Evolutionary conservation across 2,888 invertebrate species (phyloP), one percentile per base, ranked within the genome.

Genomic region (Drosophila kokeensis): DNA sequence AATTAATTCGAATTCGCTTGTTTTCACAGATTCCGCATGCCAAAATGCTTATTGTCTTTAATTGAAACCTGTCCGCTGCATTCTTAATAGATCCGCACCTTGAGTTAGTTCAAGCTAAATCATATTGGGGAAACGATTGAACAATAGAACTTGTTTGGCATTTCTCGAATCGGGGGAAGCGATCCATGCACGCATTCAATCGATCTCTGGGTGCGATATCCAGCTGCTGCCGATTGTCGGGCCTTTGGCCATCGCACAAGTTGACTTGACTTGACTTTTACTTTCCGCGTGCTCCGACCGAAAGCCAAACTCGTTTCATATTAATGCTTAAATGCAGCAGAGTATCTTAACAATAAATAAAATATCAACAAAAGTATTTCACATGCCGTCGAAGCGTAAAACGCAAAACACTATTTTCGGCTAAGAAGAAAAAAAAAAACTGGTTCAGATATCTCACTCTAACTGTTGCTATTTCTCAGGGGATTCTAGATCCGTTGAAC

Each of bases 221-320:
- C 45, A 40, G 59, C 29, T 52, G 69, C 64, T 45, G 66, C 32
- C 40, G 27, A 40, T 65, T 42, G 52, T 53, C 34, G 54, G 54
- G 42, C 54, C 69, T 68, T 65, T 82, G 58, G 76, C 67, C 66
- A 57, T 64, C 60, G 53, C 73, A 66, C 65, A 63, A 61, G 70
- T 45, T 45, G 79, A 74, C 82, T 67, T 83, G 38, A 18, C 38
- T 84, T 82, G 87, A 84, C 83, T 84, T 84, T 84, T 84, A 85
- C 82, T 87, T 86, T 79, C 72, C 63, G 70, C 40, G 38, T 54
- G 50, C 21, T 45, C 45, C 45, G 45, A 24, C 24, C 15, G 2
- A 45, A 15, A 15, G 45, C 15, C 50, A 80, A 89, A 89, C 86
- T 75, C 58, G 90, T 86, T 86, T 82, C 38, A 57, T 73, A 86